Base-by-base conservation (phyloP, 2,113 vertebrate species). In the Callochromis pleurospilus region DNA sequence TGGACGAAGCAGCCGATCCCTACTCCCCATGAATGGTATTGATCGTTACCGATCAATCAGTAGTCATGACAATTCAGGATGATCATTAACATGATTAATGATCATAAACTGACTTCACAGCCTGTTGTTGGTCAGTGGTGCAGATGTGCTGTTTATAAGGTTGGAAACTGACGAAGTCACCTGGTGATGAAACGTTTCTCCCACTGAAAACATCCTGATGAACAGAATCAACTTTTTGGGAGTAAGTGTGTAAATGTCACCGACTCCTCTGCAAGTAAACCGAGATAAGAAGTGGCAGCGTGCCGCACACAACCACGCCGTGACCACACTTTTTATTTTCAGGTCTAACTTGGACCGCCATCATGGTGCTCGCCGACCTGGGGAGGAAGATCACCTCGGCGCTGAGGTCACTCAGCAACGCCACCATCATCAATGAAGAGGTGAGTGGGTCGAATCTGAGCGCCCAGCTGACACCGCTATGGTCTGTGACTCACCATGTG, bases 341-440 rank as follows among this genome's bases (percentile, higher is more conserved):
- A 93, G 93, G 88, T 47, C 33, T 17, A 19, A 4, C 2, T 80
- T 54, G 75, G 75, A 84, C 33, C 33, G 95, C 94, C 97, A 97
- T 96, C 91, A 99, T 99, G 99, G 99, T 99, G 94, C 96, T 99
- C 68, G 99, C 99, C 70, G 99, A 99, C 92, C 96, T 99, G 87
- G 99, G 99, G 91, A 97, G 99, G 93, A 99, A 99, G 96, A 99
- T 99, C 94, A 99, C 99, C 80, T 98, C 98, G 62, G 99, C 99
- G 29, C 96, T 99, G 95, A 98, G 99, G 94, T 99, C 98, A 0
- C 95, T 99, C 96, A 99, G 99, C 97, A 99, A 99, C 90, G 99
- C 99, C 93, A 99, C 99, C 0, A 99, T 99, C 92, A 99, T 99
- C 96, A 99, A 99, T 89, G 99, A 99, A 87, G 99, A 99, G 98